phyloP scores from a whole-genome alignment of 2,888 invertebrate genomes.

The Eupithecia subumbrata region DNA sequence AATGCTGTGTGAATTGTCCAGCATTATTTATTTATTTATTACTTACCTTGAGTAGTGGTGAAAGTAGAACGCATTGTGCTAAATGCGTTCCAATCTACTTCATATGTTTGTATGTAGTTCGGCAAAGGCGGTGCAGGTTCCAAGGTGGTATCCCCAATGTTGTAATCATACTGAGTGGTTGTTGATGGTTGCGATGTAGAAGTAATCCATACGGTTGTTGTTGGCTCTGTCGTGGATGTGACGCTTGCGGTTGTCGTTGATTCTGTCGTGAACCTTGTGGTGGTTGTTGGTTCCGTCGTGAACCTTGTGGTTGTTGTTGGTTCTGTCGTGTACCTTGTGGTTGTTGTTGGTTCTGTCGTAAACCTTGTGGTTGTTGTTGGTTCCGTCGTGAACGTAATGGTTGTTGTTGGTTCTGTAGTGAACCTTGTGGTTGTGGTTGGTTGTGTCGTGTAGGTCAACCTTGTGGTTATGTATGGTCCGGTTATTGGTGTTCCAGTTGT shows the following conservation, averaged over 20 bases:
- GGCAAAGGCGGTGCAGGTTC: no score
- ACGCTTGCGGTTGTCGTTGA: no score
- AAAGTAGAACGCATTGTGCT: neutral
- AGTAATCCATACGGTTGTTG: neutral
- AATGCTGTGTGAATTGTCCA: no score
- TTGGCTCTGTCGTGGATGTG: neutral
- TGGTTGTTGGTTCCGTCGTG: neutral
- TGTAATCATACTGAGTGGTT: neutral
- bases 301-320: neutral
- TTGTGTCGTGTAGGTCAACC: neutral
- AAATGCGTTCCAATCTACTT: neutral
- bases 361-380: neutral
- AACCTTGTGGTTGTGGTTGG: neutral
- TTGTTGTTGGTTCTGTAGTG: no score
- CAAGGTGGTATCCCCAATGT: neutral
- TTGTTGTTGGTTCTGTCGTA: neutral
- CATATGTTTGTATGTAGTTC: neutral
- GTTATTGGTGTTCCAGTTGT: neutral
- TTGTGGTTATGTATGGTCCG: neutral
- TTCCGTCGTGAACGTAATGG: no score
- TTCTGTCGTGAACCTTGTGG: neutral
- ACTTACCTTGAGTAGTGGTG: neutral
- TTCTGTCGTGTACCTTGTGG: neutral
- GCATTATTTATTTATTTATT: no score
- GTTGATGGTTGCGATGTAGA: neutral